Evolutionary conservation across 1,140 invertebrate species (phyloP).

Genomic region (Dinothrombium tinctorium): DNA sequence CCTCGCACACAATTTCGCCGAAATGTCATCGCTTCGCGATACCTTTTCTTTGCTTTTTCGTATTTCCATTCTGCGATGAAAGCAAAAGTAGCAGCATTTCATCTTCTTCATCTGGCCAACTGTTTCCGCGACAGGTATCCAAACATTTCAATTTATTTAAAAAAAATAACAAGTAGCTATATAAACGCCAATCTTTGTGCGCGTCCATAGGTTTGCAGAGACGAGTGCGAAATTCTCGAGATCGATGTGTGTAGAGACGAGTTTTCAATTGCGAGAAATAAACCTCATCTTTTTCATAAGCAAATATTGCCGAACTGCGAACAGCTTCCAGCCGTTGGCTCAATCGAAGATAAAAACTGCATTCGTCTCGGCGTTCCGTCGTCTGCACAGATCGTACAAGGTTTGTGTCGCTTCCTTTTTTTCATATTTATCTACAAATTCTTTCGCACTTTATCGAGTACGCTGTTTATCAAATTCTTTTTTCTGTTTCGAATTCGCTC

Average conservation of each 20-base stretch:
- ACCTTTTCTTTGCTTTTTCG: conserved; percentile 60
- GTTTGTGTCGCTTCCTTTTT: too few relatives aligned
- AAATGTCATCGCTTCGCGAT: conserved; percentile 24
- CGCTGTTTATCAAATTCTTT: background rate
- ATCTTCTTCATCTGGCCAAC: too few relatives aligned
- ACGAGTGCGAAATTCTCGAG: conserved; percentile 69
- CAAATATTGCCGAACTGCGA: conserved; percentile 62
- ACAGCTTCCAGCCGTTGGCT: conserved; percentile 43
- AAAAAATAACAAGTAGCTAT: too few relatives aligned
- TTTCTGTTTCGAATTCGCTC: background rate
- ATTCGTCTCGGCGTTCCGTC: conserved; percentile 46
- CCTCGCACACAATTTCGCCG: conserved; percentile 4
- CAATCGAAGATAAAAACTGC: conserved; percentile 31
- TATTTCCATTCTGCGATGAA: conserved; percentile 61
- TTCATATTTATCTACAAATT: too few relatives aligned
- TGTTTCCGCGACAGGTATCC: too few relatives aligned
- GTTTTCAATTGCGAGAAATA: conserved; percentile 79
- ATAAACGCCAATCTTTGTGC: too few relatives aligned
- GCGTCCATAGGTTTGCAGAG: conserved; percentile 68
- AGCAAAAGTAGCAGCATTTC: too few relatives aligned
- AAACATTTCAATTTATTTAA: too few relatives aligned
- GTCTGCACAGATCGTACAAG: too few relatives aligned
- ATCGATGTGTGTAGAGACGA: conserved; percentile 72
- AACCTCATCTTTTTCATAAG: conserved; percentile 37
- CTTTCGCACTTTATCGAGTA: too few relatives aligned